A percentile compares a stretch with the other conserved stretches of the same genome.
Conservation (phyloP, 2,888 invertebrate species). For the Acanthoscelides obtectus region DNA sequence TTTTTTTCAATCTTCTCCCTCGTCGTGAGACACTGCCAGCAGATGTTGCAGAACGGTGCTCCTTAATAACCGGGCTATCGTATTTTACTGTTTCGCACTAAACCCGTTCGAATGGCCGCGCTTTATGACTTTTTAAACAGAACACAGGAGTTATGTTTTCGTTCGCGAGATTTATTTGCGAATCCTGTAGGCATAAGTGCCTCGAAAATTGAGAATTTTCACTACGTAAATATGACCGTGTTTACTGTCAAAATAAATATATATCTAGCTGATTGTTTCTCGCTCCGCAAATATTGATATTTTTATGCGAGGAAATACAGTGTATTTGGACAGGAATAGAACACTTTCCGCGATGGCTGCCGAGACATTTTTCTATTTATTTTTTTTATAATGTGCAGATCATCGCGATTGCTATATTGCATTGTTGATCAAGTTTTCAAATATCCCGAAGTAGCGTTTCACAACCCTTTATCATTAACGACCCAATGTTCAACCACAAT, state of each 20-base stretch:
- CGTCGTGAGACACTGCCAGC: background rate
- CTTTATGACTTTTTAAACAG: background rate
- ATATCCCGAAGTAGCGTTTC: no score
- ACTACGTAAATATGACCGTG: background rate
- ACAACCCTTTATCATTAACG: no score
- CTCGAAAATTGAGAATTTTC: background rate
- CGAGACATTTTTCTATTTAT: no score
- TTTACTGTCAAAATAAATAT: background rate
- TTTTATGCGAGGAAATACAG: background rate
- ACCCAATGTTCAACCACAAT: no score
- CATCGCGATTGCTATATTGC: no score
- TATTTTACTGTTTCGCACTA: background rate
- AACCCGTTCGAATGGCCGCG: background rate
- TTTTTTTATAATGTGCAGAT: no score
- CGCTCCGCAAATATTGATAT: background rate
- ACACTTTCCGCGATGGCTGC: no score
- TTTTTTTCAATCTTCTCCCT: background rate
- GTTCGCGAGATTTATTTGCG: background rate
- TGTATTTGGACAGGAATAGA: background rate
- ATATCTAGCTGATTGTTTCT: background rate
- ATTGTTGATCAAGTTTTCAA: no score
- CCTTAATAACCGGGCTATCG: background rate
- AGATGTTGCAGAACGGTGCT: background rate
- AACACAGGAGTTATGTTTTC: background rate
- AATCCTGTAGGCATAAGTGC: background rate